Conservation (phyloP, 2,888 invertebrate species). For the Callimorpha dominula region DNA sequence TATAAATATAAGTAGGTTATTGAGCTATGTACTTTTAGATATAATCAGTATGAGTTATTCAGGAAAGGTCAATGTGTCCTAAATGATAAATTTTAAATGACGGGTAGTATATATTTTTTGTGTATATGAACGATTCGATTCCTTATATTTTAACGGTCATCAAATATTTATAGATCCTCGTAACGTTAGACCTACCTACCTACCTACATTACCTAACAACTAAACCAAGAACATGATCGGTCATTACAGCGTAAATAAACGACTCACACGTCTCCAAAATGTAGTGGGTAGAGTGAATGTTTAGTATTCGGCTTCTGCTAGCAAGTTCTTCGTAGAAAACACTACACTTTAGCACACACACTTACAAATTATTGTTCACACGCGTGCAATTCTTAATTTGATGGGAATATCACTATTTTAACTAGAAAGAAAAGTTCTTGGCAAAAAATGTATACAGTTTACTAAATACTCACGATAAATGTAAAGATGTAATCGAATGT, state of each 20-base stretch:
- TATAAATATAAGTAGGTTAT: conserved; percentile 23
- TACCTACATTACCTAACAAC: background rate
- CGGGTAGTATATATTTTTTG: conserved; percentile 2
- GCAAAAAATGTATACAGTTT: too few species aligned
- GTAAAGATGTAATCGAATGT: too few species aligned
- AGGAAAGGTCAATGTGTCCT: conserved; percentile 7
- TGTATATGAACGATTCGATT: background rate
- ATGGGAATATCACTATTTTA: too few species aligned
- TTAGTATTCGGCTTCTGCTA: background rate
- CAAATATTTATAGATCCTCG: background rate
- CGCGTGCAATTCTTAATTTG: too few species aligned
- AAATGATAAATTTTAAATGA: conserved; percentile 7
- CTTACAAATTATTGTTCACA: too few species aligned
- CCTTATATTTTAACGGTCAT: background rate
- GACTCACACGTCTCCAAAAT: background rate
- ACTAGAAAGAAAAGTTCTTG: too few species aligned
- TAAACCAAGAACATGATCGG: background rate
- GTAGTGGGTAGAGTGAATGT: background rate
- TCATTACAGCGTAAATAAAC: background rate
- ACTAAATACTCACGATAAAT: too few species aligned
- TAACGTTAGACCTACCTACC: background rate
- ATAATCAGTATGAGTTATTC: conserved; percentile 10
- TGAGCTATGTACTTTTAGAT: conserved; percentile 7
- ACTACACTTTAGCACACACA: too few species aligned
- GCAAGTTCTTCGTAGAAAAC: too few species aligned